A percentile compares a stretch with the other conserved stretches of the same genome.
Conservation (phyloP, 2,797 vertebrate species). For the Melopsittacus undulatus region DNA sequence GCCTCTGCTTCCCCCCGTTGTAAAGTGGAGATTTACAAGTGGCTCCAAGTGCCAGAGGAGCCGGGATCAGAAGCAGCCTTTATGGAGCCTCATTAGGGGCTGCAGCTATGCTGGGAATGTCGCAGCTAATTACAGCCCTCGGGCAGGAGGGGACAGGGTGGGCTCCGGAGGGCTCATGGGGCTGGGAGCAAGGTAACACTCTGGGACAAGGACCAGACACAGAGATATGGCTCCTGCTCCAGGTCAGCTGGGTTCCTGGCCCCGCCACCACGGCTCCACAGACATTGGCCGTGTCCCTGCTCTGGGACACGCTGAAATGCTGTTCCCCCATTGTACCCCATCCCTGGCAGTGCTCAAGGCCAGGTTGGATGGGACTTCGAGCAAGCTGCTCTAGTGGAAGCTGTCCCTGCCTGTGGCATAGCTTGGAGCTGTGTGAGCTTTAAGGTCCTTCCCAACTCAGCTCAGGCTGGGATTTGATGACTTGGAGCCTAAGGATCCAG, state of each 20-base stretch:
- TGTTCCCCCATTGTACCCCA: background rate
- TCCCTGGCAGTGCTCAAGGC: background rate
- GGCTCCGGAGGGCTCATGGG: background rate
- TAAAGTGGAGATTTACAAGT: slow-evolving; percentile 62
- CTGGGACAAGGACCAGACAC: background rate
- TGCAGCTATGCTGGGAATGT: slow-evolving; percentile 64
- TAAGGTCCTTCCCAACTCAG: background rate
- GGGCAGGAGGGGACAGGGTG: background rate
- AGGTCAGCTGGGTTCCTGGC: background rate
- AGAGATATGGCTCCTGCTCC: background rate
- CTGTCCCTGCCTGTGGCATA: background rate
- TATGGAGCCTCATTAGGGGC: slow-evolving; percentile 69
- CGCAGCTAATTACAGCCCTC: slow-evolving; percentile 15
- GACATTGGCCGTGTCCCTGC: background rate
- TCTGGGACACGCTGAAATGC: background rate
- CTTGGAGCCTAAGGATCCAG: background rate
- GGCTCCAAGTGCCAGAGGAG: slow-evolving; percentile 31
- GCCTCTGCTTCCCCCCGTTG: background rate
- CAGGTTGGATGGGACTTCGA: background rate
- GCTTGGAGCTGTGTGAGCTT: background rate
- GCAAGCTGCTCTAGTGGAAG: background rate
- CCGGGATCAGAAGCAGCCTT: slow-evolving; percentile 20
- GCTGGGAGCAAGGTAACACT: background rate
- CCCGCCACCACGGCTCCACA: rapidly evolving
- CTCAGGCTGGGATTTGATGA: background rate